Conservation (phyloP, 2,797 vertebrate genomes). For the Columba guinea region DNA sequence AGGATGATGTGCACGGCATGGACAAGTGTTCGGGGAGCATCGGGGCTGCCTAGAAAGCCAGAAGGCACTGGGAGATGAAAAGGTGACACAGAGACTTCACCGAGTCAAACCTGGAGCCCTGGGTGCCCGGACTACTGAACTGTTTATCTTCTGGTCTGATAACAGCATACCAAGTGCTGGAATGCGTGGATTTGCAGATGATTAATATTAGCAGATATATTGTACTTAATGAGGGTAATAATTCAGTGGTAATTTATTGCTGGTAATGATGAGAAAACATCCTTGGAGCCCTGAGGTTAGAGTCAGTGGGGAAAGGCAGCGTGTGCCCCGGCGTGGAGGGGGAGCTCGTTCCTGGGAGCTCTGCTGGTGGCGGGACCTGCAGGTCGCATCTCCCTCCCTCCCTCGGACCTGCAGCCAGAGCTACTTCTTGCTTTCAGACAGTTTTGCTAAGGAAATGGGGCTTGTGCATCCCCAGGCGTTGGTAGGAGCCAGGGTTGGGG, state of each 20-base stretch:
- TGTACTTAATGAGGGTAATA: conserved; percentile 3
- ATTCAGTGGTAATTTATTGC: neutral
- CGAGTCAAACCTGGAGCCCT: neutral
- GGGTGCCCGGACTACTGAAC: neutral
- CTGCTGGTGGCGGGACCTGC: neutral
- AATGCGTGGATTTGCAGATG: neutral
- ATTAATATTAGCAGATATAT: conserved; percentile 23
- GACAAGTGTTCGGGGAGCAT: neutral
- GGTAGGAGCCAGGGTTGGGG: neutral
- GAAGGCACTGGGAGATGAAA: neutral
- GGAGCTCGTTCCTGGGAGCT: neutral
- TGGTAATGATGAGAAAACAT: neutral
- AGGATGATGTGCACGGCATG: rapidly evolving
- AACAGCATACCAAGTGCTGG: neutral
- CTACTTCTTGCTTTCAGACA: neutral
- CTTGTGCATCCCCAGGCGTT: rapidly evolving
- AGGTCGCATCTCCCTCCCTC: neutral
- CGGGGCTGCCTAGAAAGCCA: rapidly evolving
- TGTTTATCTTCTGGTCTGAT: neutral
- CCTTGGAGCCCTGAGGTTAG: neutral
- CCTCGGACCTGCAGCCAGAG: neutral
- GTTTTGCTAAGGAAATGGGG: neutral
- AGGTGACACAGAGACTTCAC: neutral
- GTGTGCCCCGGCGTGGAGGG: rapidly evolving
- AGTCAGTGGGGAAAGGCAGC: neutral